Base-by-base conservation (phyloP, 2,888 invertebrate species). In the Aspidapion aeneum region DNA sequence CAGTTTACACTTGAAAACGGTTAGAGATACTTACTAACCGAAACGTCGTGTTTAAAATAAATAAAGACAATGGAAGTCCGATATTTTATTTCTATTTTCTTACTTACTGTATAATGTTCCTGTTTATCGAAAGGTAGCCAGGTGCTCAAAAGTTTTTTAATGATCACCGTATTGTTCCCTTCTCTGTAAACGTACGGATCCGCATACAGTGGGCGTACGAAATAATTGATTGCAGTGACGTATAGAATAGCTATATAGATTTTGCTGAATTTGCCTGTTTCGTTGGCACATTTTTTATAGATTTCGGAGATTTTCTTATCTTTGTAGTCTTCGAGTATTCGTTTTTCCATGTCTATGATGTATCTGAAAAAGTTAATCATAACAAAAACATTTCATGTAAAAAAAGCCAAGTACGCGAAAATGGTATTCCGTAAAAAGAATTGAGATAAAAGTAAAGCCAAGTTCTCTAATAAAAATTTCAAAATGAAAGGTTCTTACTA, bases 71-170 rank as follows among this genome's bases (percentile, higher is more conserved):
- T n/a, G n/a, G n/a, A n/a, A n/a, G n/a, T n/a, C n/a, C n/a, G n/a
- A n/a, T n/a, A n/a, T n/a, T n/a, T n/a, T n/a, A n/a, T n/a, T n/a
- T n/a, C n/a, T n/a, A n/a, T n/a, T n/a, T n/a, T n/a, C 5, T 7
- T 60, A 20, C 66, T 62, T 54, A 60, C 59, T 18, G 63, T 35
- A 55, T 71, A 69, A 22, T 67, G 51, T 18, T 57, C 22, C 56
- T 71, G 71, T 60, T 69, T 67, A 49, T 71, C 67, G 59, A 67
- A 70, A 12, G 71, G 70, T 63, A 69, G 67, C 71, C 71, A 71
- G 0, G 70, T 66, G 0, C 70, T 69, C 2, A 71, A 57, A 0
- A 70, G 54, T n/a, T 67, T 59, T 59, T 63, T 69, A 7, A 69
- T 63, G 19, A 63, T 19, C 7, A 61, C 55, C 17, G 67, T 60